A percentile compares a stretch with the other conserved stretches of the same genome.
Evolutionary conservation across 2,113 vertebrate species (phyloP).

Genomic region (Cyprinodon brontotheroides): DNA sequence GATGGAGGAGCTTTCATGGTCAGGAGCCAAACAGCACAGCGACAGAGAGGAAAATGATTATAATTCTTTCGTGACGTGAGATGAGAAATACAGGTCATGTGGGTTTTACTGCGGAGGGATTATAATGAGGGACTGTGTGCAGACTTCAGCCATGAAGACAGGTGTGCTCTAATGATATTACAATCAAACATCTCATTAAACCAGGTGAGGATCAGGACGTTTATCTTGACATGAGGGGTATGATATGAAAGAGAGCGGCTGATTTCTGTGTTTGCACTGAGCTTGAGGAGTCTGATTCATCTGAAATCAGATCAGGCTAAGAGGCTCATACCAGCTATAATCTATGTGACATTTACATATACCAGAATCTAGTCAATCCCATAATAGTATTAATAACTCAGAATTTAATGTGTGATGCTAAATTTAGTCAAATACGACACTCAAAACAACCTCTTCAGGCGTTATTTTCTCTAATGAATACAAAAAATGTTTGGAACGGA

Average conservation of each 20-base stretch:
- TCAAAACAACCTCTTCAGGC: constrained; percentile 5
- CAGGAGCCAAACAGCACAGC: constrained; percentile 53
- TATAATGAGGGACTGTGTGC: constrained; percentile 58
- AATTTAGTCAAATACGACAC: constrained; percentile 40
- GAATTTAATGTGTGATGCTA: constrained; percentile 56
- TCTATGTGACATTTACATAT: constrained; percentile 77
- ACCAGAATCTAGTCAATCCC: constrained; percentile 68
- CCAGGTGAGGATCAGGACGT: constrained; percentile 21
- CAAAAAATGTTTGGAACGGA: background rate
- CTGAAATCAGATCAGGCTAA: constrained; percentile 75
- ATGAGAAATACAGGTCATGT: constrained; percentile 78
- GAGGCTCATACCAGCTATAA: constrained; percentile 69
- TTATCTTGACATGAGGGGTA: background rate
- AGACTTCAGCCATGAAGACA: constrained; percentile 55
- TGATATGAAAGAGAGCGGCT: background rate
- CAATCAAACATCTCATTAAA: constrained; percentile 36
- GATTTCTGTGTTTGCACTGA: constrained; percentile 14
- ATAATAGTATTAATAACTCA: constrained; percentile 70
- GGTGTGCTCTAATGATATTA: constrained; percentile 65
- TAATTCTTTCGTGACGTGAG: constrained; percentile 73
- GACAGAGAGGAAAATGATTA: constrained; percentile 54
- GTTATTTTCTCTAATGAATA: background rate
- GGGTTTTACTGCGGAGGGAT: constrained; percentile 75
- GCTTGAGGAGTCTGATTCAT: constrained; percentile 67
- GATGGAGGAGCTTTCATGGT: constrained; percentile 49